A percentile compares a stretch with the other conserved stretches of the same genome.
phyloP scores from a whole-genome alignment of 2,888 invertebrate species.

The Chrysomela aeneicollis region DNA sequence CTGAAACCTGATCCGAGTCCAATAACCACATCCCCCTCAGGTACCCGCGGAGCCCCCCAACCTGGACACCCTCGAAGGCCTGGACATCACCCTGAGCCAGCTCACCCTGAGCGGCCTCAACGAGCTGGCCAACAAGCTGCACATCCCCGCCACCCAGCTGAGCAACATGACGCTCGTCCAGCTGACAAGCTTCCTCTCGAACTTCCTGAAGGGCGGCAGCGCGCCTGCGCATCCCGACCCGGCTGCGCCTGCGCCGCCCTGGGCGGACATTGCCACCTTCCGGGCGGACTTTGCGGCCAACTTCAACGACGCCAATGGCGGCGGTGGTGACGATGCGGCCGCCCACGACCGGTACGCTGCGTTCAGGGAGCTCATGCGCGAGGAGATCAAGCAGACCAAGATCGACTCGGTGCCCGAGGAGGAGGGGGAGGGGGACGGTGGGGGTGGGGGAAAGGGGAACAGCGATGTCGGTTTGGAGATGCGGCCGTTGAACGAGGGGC shows the following conservation, averaged over 20 bases:
- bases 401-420: conserved; percentile 57
- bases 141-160: conserved; percentile 79
- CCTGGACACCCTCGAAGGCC: conserved; percentile 56
- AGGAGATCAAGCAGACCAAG: conserved; percentile 71
- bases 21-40: not conserved
- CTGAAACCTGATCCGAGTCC: no score
- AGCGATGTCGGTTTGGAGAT: conserved; percentile 43
- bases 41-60: not conserved
- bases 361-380: conserved; percentile 82
- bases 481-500: conserved; percentile 33
- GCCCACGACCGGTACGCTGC: conserved; percentile 85
- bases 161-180: conserved; percentile 89
- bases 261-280: conserved; percentile 65
- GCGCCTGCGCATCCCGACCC: conserved; percentile 39
- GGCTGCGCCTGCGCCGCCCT: conserved; percentile 4
- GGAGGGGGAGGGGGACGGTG: conserved; percentile 47
- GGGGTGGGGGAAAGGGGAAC: conserved; percentile 33
- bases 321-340: conserved; percentile 25
- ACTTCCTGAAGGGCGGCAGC: conserved; percentile 61
- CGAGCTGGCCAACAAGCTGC: conserved; percentile 77
- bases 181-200: conserved; percentile 80
- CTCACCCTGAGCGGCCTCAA: conserved; percentile 83
- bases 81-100: conserved; percentile 84
- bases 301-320: conserved; percentile 68
- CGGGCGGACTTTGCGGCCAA: conserved; percentile 73